Base-by-base conservation (phyloP, 2,113 vertebrate species). In the Forbesichthys papilliferus region DNA sequence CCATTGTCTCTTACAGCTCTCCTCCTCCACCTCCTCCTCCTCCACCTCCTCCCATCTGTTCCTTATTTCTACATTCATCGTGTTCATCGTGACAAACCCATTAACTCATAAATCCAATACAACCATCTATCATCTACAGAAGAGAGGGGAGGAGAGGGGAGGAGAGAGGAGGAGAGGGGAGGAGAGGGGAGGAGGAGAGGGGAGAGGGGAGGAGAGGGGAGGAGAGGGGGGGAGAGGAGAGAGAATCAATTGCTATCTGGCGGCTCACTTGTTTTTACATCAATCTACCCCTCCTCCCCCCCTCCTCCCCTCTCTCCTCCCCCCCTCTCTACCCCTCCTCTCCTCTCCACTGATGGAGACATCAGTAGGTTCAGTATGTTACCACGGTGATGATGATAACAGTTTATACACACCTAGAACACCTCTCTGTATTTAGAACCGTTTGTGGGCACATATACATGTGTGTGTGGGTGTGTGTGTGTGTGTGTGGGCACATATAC, bases 81-180 rank as follows among this genome's bases (percentile, higher is more conserved):
- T 42, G 36, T 42, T 86, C 78, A 47, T 72, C 74, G 81, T 85
- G 80, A 84, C 79, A 82, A 78, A 76, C 76, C 87, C 86, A 89
- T 89, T 89, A 89, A 85, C 84, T 86, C 84, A 88, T 88, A 84
- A 88, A 89, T 89, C 81, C 87, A 89, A 90, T 86, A 88, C 77
- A 74, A 90, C 87, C 87, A 90, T 90, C 81, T 85, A 83, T 88
- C 89, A 89, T 90, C 87, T 90, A 87, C 83, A 85, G 67, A 84
- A 85, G 83, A 77, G 77, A 66, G 70, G 77, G 68, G 4, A 10
- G 9, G 54, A 9, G n/a, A 12, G 11, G n/a, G 11, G 49, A 14
- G 4, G 49, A 56, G 1, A 3, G 16, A 18, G n/a, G 18, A 16
- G 54, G 20, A 10, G 11, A 7, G 54, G 8, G 53, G 10, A 56